Conservation (phyloP, 2,113 vertebrate genomes). For the Pionites leucogaster region DNA sequence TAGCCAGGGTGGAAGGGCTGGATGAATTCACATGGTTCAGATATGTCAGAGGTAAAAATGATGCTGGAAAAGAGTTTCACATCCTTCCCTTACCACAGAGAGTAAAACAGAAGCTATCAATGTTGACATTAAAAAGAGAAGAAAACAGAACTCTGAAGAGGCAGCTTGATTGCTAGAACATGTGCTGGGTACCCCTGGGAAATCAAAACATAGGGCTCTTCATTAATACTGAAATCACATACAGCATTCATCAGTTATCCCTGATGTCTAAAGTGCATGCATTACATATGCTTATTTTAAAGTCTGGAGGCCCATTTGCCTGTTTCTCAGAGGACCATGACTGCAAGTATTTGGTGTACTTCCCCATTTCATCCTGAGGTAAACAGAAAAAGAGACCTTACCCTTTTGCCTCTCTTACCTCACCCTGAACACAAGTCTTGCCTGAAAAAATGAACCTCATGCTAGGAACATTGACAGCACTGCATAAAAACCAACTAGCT, state of each 20-base stretch:
- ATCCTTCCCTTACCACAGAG: not conserved
- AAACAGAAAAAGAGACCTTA: not conserved
- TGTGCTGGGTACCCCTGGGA: not conserved
- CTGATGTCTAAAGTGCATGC: not conserved
- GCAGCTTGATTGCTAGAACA: conserved; percentile 28
- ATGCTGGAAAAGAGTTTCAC: not conserved
- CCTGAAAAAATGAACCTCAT: not conserved
- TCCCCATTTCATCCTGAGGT: not conserved
- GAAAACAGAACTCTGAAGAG: conserved; percentile 15
- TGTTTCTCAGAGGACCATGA: not conserved
- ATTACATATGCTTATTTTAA: not conserved
- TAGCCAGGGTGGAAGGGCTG: not conserved
- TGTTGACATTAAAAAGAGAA: not conserved
- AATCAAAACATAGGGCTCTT: conserved; percentile 36
- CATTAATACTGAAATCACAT: conserved; percentile 24
- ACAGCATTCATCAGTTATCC: conserved; percentile 11
- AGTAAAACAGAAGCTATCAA: not conserved
- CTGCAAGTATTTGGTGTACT: not conserved
- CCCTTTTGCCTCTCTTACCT: not conserved
- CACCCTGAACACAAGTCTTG: not conserved
- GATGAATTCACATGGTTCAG: not conserved
- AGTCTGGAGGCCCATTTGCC: not conserved
- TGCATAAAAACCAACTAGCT: not conserved
- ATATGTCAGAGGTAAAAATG: not conserved
- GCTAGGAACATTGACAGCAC: not conserved